Base-by-base conservation (phyloP, 2,113 vertebrate species). In the Rhipidura dahli region DNA sequence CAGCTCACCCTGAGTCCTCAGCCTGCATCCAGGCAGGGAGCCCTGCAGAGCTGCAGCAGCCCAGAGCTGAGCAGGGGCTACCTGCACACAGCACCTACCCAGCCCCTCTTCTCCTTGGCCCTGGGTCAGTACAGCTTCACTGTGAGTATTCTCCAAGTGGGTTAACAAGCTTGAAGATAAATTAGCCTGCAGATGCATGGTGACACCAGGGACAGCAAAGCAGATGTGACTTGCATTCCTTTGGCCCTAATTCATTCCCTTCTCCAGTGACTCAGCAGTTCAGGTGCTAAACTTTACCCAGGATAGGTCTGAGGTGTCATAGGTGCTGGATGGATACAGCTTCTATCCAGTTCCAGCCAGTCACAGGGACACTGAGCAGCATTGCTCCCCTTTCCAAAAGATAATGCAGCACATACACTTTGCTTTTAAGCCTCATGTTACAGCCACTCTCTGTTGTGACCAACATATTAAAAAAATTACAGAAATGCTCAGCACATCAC, bases 101-200 rank as follows among this genome's bases (percentile, higher is more conserved):
- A 50, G 50, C 22, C 78, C 26, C 39, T 65, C 31, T 65, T 40
- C 45, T 77, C 37, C 68, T 81, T 57, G 72, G 54, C 69, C 66
- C 39, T 50, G 45, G 42, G 68, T 65, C 68, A 65, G 76, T 18
- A 21, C 13, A 5, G 28, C 11, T 89, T 35, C 33, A 22, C 60
- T 59, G 18, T 8, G 19, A 90, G 28, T 27, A 33, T 71, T 83
- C 49, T 84, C 35, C 60, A 81, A 70, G 72, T 13, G 37, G 45
- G 42, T 68, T 78, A 95, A 73, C 72, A 80, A 94, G 30, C 64
- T 15, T 39, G 63, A 91, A 91, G 83, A 89, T 61, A 95, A 91
- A 87, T 93, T 82, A 93, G 59, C 60, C 64, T 63, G 56, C 56
- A 89, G 35, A 49, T 53, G 59, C 23, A 21, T 13, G 12, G 68